Base-by-base conservation (phyloP, 2,888 invertebrate genomes). In the Xanthia icteritia region DNA sequence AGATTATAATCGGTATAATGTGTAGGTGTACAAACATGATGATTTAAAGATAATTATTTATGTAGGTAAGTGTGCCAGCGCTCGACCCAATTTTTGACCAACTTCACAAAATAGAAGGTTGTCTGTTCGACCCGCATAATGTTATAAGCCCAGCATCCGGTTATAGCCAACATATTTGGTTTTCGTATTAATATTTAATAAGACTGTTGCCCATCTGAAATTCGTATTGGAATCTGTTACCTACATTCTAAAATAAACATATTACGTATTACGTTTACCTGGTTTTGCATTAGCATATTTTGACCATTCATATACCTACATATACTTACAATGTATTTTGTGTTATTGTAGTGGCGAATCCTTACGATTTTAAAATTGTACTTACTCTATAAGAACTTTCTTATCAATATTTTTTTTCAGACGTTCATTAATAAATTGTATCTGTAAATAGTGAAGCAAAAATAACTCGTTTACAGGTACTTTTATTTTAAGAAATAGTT, bases 161-260 rank as follows among this genome's bases (percentile, higher is more conserved):
- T 61, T 39, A 56, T 4, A 74, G 65, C 64, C 56, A 68, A 73
- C 56, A 65, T 56, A 74, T 81, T 76, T 68, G 75, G 63, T 65
- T 70, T 64, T 81, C 84, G 72, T 76, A 77, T 86, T 76, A 77
- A 81, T 85, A 76, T 76, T 76, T 73, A 83, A 23, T 75, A 61
- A 77, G 74, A 67, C 64, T 63, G 71, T 65, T 65, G 68, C 70
- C 23, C 72, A 77, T 83, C 65, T 77, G 70, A 80, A 83, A 76
- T 74, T 84, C 78, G 77, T 84, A 75, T 81, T 68, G 39, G 66
- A 66, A 65, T 86, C 63, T 65, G 70, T 67, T 86, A 79, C 79
- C 74, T 79, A 79, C 66, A 72, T 86, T 70, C 42, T 83, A 66
- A 75, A 79, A 76, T 77, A 76, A 75, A 74, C 71, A 54, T 63